Conservation (phyloP, 1,140 invertebrate species). For the Campodea augens region DNA sequence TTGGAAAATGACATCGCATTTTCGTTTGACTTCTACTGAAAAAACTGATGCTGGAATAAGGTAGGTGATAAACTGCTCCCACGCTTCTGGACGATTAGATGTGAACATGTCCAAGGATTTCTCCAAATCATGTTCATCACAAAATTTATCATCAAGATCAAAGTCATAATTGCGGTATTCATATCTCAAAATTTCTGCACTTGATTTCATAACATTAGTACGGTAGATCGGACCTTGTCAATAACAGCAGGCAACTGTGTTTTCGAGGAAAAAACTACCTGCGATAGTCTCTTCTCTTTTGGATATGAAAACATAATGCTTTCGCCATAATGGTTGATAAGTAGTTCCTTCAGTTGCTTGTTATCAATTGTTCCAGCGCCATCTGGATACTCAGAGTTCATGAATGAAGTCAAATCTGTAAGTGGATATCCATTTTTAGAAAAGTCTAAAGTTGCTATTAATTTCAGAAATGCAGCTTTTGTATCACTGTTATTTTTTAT, state of each 20-base stretch:
- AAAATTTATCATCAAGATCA: background rate
- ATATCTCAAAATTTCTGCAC: background rate
- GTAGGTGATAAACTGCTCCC: constrained; percentile 17
- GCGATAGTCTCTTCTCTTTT: constrained; percentile 3
- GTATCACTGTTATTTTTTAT: no score
- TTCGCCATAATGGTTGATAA: no score
- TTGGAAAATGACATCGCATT: background rate
- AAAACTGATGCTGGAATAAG: background rate
- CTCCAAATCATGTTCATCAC: constrained; percentile 2
- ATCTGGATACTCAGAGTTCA: no score
- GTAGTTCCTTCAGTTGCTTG: no score
- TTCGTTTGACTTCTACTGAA: background rate
- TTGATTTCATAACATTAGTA: background rate
- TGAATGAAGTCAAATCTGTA: no score
- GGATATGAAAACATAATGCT: background rate
- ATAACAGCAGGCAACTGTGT: background rate
- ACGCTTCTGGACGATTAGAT: constrained; percentile 8
- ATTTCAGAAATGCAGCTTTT: no score
- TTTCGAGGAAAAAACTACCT: background rate
- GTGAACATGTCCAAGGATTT: background rate
- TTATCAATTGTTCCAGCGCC: no score
- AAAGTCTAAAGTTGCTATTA: no score
- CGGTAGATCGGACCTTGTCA: constrained; percentile 2
- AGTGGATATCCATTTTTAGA: no score
- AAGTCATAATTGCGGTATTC: constrained; percentile 3